A percentile compares a stretch with the other conserved stretches of the same genome.
Evolutionary conservation across 1,140 invertebrate genomes (phyloP).

Genomic region (Meteorus sp.): DNA sequence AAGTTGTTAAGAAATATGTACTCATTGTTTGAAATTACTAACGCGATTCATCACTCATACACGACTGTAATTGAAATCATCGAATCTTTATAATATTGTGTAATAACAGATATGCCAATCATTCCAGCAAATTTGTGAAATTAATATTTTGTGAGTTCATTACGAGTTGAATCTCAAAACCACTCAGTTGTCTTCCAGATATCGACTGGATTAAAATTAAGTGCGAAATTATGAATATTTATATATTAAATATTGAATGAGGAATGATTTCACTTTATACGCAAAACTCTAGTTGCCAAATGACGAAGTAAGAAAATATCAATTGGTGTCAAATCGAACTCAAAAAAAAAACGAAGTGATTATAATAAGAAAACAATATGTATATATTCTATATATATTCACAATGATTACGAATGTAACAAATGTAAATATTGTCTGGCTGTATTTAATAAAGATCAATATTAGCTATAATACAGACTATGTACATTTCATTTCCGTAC

Average conservation of each 20-base stretch:
- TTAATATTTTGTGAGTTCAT: background rate
- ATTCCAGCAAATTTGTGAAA: background rate
- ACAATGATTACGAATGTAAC: conserved; percentile 14
- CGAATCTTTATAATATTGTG: too few relatives aligned
- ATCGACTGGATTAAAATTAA: background rate
- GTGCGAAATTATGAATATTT: background rate
- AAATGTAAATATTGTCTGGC: conserved; percentile 17
- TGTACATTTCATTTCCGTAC: too few relatives aligned
- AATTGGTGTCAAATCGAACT: background rate
- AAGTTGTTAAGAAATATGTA: too few relatives aligned
- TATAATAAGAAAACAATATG: too few relatives aligned
- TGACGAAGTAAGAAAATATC: conserved; percentile 4
- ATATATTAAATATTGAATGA: background rate
- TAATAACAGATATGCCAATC: background rate
- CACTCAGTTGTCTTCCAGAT: conserved; percentile 6
- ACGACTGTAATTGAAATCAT: background rate
- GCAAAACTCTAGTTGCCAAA: conserved; percentile 13
- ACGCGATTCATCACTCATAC: conserved; percentile 21
- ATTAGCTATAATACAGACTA: conserved; percentile 10
- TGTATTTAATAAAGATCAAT: conserved; percentile 18
- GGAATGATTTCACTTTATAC: background rate
- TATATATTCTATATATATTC: too few relatives aligned
- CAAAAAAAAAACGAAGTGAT: background rate
- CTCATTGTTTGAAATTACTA: too few relatives aligned
- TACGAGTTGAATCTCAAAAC: conserved; percentile 11